These are phyloP conservation scores for Phyllotis vaccarum DNA, from an alignment of 2,797 vertebrate genomes.

Conservation along the genomic window DNA sequence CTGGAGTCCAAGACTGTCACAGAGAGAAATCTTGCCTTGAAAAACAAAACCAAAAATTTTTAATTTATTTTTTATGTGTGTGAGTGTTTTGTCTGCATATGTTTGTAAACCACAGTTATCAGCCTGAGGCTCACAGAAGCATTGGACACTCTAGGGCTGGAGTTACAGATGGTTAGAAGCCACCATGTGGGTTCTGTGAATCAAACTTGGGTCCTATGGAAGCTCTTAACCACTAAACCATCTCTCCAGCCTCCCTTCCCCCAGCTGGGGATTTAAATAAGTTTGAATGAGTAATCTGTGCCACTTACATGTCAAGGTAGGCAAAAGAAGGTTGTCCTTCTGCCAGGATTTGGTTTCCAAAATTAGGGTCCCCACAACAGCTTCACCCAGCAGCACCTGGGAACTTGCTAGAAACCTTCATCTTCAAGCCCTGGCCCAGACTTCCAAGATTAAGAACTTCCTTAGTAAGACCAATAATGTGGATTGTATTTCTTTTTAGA, in stretches of 20 bases:
- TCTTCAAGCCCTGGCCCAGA: not conserved
- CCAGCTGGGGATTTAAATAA: not conserved
- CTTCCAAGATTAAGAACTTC: not conserved
- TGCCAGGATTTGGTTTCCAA: not conserved
- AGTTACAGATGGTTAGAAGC: not conserved
- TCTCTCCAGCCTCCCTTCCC: not conserved
- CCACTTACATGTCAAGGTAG: not conserved
- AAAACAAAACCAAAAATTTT: not conserved
- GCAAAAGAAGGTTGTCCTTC: not conserved
- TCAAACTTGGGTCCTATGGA: not conserved
- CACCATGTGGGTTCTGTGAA: not conserved
- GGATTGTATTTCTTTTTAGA: not conserved
- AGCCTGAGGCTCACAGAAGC: not conserved
- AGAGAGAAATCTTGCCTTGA: not conserved
- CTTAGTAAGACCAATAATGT: not conserved
- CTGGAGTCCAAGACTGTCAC: not conserved
- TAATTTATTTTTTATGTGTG: not conserved
- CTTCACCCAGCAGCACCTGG: not conserved
- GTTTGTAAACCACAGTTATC: not conserved
- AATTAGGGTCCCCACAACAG: not conserved
- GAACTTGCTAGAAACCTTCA: not conserved
- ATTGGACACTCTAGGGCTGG: not conserved
- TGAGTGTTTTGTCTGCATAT: not conserved
- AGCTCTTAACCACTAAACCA: not conserved
- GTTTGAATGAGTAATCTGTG: not conserved